Evolutionary conservation across 2,797 vertebrate species (phyloP), one percentile per base, ranked within the genome.

Genomic region (Smutsia temminckii): DNA sequence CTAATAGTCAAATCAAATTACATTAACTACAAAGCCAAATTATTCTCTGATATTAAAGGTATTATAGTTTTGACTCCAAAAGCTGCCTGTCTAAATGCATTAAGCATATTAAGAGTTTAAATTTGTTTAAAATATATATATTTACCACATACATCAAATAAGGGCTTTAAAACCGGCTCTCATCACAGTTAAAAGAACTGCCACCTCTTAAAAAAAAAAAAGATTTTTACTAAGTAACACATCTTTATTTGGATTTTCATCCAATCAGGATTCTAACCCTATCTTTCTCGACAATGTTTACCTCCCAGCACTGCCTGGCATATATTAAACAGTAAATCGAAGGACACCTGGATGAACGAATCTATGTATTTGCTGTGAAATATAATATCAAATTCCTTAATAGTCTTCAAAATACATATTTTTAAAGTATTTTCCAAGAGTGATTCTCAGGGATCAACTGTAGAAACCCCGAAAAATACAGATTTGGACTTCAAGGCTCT

Each of bases 131-230:
- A 8, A 75, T 46, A 18, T n/a, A 61, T 10, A 8, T 34, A 42
- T 37, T 80, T 72, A 29, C 66, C 12, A 53, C 3, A n/a, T 12
- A 37, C 20, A 51, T 37, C 20, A 63, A 79, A 75, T 12, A 72
- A 89, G 49, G 51, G 18, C 72, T 81, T 90, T 51, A 88, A 88
- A 92, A 80, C 34, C 3, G 34, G n/a, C 34, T 93, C 92, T 79
- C 74, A 14, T 34, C 49, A 42, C 69, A 37, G 59, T 34, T 78
- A 25, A 57, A 85, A 85, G 25, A 91, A 66, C 72, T 27, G 83
- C 51, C 23, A 85, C 71, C 49, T 5, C 42, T 59, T n/a, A 63
- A 18, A 75, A 66, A 66, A 64, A 9, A 21, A 34, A 53, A 51
- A 72, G 68, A 29, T 21, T 68, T 57, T 86, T 23, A 91, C 32